Evolutionary conservation across 2,797 vertebrate genomes (phyloP).

Genomic region (Glossophaga mutica): DNA sequence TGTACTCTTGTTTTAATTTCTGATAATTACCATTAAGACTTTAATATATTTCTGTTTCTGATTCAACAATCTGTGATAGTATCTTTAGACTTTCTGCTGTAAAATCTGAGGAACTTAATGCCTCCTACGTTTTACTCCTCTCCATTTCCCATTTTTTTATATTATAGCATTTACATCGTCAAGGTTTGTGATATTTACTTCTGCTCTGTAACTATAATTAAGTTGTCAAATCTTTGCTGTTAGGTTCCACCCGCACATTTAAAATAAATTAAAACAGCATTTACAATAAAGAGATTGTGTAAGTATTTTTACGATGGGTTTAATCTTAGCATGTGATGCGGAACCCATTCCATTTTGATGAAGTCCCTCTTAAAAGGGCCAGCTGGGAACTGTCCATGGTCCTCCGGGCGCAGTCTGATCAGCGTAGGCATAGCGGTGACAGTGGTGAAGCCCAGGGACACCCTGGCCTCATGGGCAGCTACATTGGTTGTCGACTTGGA

Average conservation of each 20-base stretch:
- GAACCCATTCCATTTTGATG: background rate
- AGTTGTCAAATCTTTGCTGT: background rate
- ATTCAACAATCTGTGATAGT: background rate
- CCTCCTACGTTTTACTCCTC: background rate
- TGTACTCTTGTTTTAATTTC: background rate
- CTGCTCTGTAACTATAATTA: background rate
- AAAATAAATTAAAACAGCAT: background rate
- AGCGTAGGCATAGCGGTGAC: background rate
- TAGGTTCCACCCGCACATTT: background rate
- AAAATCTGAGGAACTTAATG: background rate
- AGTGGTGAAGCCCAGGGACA: background rate
- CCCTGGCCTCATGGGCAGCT: background rate
- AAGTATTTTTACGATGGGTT: background rate
- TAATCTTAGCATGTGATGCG: background rate
- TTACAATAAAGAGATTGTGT: background rate
- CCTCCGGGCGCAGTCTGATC: background rate
- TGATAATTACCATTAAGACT: background rate
- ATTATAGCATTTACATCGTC: background rate
- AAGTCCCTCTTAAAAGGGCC: background rate
- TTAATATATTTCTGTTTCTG: background rate
- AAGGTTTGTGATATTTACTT: background rate
- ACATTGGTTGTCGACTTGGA: background rate
- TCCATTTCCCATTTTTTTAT: background rate
- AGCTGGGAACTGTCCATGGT: constrained; percentile 57
- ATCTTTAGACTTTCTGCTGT: background rate